These are phyloP conservation scores for Pontoporia blainvillei DNA, from an alignment of 2,113 vertebrate genomes.

Conservation along the genomic window DNA sequence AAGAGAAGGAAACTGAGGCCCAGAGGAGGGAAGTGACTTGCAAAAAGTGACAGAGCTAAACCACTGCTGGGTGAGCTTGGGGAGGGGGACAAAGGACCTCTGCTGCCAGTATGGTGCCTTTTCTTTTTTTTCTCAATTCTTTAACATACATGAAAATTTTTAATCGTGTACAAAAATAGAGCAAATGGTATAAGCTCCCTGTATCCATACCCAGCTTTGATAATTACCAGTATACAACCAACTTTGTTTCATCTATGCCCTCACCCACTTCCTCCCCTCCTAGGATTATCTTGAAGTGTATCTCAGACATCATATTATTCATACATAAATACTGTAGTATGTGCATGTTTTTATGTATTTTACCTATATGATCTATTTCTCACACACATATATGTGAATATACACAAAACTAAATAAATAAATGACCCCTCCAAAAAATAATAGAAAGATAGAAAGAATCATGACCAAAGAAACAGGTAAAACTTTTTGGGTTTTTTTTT, in stretches of 20 bases:
- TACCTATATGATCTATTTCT: not conserved
- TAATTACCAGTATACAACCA: not conserved
- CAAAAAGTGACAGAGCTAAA: not conserved
- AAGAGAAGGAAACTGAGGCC: not conserved
- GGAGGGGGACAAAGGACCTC: not conserved
- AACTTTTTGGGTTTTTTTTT: too few relatives aligned
- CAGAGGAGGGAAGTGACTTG: not conserved
- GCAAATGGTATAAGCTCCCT: not conserved
- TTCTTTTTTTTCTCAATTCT: not conserved
- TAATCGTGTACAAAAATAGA: not conserved
- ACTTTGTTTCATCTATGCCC: not conserved
- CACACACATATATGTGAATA: not conserved
- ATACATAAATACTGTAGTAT: not conserved
- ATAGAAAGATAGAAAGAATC: not conserved
- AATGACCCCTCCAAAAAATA: not conserved
- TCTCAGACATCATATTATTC: not conserved
- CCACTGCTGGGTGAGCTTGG: not conserved
- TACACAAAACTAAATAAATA: not conserved
- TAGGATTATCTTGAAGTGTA: not conserved
- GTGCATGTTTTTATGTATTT: not conserved
- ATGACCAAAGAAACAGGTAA: not conserved
- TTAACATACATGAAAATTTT: not conserved
- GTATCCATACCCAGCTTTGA: not conserved
- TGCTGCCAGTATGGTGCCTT: not conserved
- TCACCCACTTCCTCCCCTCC: not conserved